Evolutionary conservation across 2,888 invertebrate species (phyloP), one percentile per base, ranked within the genome.

Genomic region (Nebria salina): DNA sequence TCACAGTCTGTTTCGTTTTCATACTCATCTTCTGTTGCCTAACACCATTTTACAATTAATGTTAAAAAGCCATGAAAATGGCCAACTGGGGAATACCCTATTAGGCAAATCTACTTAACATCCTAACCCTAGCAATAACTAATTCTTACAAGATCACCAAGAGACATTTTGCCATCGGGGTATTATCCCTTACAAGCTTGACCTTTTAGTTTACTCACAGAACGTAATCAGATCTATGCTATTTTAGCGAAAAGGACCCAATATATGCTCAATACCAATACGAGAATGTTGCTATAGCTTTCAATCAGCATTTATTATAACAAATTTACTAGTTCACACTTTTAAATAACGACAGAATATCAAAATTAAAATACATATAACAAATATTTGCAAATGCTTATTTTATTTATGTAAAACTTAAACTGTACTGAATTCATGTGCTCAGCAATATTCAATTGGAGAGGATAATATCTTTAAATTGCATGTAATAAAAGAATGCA

Each of bases 41-140:
- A 34, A 78, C 78, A 78, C 68, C 79, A 26, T 74, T 79, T 79
- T 74, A 80, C 75, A 80, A 80, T 80, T 80, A 74, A 80, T 75
- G 75, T 54, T 70, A 68, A 68, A 80, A 80, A 75, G 80, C 80
- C 80, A 80, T 80, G 75, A 68, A 72, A 70, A 78, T 78, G 65
- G 66, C 73, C 74, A 66, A 54, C 54, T 13, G 8, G 13, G 54
- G 13, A 54, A 68, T 26, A 7, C 20, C 26, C 20, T 20, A 25
- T 68, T 13, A 68, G 68, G 9, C 25, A 15, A 7, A 9, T 13
- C 68, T 68, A 26, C 26, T 68, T 68, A 13, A 7, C 13, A 13
- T 54, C 8, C 13, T 54, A 54, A 54, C 54, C 8, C 54, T 8
- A 54, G 13, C 54, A 54, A 54, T 54, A 54, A 54, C 54, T 54